Base-by-base conservation (phyloP, 2,113 vertebrate species). In the Pelmatolapia mariae region DNA sequence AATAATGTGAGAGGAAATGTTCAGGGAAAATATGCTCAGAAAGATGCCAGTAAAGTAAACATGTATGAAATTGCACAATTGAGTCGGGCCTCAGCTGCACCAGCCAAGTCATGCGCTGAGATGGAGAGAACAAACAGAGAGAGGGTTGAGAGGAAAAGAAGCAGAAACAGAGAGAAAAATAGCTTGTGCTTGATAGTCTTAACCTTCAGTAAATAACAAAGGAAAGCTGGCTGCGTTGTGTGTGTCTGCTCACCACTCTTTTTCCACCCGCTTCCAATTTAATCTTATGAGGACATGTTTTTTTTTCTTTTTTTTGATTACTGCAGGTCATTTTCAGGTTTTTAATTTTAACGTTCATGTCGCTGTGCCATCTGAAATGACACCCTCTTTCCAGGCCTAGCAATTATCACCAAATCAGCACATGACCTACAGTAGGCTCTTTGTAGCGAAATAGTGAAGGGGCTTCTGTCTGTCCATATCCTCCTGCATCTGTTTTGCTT, bases 11-110 rank as follows among this genome's bases (percentile, higher is more conserved):
- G 91, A 89, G 90, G 93, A 94, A 95, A 94, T 94, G 86, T 91
- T 94, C 73, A 66, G 85, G 86, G 84, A 90, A 90, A 93, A 91
- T 90, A 91, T 90, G 90, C 85, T 94, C 79, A 84, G 91, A 94
- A 95, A 95, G 92, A 95, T 93, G 95, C 92, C 94, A 94, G 96
- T 92, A 88, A 94, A 95, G 95, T 95, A 95, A 96, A 96, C 92
- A 95, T 89, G 91, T 93, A 92, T 95, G 91, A 95, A 95, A 95
- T 95, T 96, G 95, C 95, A 95, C 94, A 96, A 95, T 90, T 93
- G 91, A 93, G 88, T 88, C 22, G 59, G 87, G 87, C 91, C 87
- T 88, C 66, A 82, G 89, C 89, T 84, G 82, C 93, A 83, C 59
- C 84, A 71, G 94, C 92, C 93, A 94, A 94, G 90, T 94, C 93